Conservation (phyloP, 2,797 vertebrate genomes). For the Podarcis siculus region DNA sequence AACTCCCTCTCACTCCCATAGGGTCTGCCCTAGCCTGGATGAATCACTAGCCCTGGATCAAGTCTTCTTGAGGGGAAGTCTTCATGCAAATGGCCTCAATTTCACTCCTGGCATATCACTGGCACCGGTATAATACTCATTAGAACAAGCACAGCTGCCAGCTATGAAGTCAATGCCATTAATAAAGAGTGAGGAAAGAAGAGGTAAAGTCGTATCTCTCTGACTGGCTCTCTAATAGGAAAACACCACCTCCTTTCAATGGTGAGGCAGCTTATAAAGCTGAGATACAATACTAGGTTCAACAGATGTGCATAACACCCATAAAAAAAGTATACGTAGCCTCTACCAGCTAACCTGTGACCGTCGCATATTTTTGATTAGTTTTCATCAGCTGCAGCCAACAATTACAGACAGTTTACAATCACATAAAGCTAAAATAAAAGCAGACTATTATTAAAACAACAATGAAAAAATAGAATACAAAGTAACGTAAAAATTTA, state of each 20-base stretch:
- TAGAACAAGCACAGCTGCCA: background rate
- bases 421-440: background rate
- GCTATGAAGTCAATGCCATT: background rate
- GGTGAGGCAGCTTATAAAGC: background rate
- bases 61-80: background rate
- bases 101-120: no score
- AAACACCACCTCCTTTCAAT: background rate
- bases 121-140: background rate
- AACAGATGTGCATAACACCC: background rate
- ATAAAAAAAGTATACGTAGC: background rate
- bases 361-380: no score
- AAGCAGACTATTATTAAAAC: background rate
- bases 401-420: background rate
- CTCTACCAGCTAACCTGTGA: background rate
- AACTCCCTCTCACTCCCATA: background rate
- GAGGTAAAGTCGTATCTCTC: background rate
- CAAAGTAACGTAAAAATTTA: background rate
- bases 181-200: background rate
- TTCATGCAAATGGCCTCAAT: background rate
- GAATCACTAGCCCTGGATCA: background rate
- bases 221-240: background rate
- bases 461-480: background rate
- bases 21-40: background rate
- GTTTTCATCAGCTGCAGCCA: no score
- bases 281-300: background rate